Evolutionary conservation across 2,888 invertebrate species (phyloP).

Genomic region (Dryocosmus kuriphilus): DNA sequence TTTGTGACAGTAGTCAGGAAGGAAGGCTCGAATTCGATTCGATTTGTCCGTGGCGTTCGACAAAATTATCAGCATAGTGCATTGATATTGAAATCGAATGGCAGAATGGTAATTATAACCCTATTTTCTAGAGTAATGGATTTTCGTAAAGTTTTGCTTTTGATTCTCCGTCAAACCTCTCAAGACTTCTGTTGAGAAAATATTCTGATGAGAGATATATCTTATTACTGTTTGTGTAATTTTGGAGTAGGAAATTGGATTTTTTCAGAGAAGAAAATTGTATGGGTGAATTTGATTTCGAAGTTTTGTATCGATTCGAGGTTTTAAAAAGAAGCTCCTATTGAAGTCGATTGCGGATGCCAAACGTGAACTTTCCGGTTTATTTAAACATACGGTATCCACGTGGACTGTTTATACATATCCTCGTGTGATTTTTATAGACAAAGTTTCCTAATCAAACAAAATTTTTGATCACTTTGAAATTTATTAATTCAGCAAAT

Average conservation of each 20-base stretch:
- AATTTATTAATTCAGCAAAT: no score
- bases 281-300: background rate
- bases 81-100: background rate
- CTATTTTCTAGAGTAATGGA: background rate
- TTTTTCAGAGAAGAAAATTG: background rate
- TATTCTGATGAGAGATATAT: background rate
- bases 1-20: background rate
- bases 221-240: background rate
- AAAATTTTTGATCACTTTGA: no score
- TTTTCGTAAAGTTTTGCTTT: background rate
- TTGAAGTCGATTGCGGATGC: background rate
- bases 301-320: background rate
- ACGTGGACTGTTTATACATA: background rate
- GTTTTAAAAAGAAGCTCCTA: background rate
- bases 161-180: background rate
- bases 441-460: no score
- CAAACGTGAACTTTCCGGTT: background rate
- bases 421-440: no score
- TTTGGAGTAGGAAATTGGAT: background rate
- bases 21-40: background rate
- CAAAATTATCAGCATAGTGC: background rate
- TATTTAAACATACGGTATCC: background rate
- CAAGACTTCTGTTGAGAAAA: background rate
- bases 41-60: background rate
- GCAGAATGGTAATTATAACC: constrained; percentile 8